Base-by-base conservation (phyloP, 2,888 invertebrate genomes). In the Ischnus inquisitorius region DNA sequence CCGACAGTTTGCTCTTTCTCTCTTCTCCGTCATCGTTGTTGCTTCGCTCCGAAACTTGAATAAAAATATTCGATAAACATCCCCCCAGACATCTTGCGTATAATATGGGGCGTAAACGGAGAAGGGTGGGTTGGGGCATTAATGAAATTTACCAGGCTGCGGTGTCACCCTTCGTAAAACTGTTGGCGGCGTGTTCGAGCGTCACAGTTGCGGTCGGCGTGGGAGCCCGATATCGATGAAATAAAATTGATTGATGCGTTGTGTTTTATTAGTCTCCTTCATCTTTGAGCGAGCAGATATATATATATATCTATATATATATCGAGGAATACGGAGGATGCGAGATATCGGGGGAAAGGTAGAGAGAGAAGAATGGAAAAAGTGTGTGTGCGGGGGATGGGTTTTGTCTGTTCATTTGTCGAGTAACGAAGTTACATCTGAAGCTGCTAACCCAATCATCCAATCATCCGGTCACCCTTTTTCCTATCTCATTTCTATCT, bases 381-480 rank as follows among this genome's bases (percentile, higher is more conserved):
- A 51, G 46, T 75, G 51, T 79, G 64, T 62, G 43, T 57, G 64
- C 22, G 48, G 54, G 65, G 86, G 84, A 79, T 84, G 83, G 88
- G 86, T 88, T 91, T 89, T 90, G 90, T 89, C 89, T 89, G 90
- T 90, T 90, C 90, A 90, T 92, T 91, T 89, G 88, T 86, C 84
- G 88, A 88, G 87, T 91, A 92, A 92, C 91, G 87, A 90, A 92
- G 91, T 92, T 92, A 90, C 84, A 89, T 85, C 85, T 88, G 90
- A 89, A 89, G 88, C 88, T 87, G 88, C 89, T 92, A 91, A 92
- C 89, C 89, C 89, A 91, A 91, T 92, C 90, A 91, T 89, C 91
- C 91, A 90, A 90, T 91, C 91, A 89, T 88, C 88, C 87, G 80
- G 79, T 88, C 81, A 54, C 80, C 81, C 85, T 77, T 81, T 82